Conservation (phyloP, 1,140 invertebrate species). For the Penaeus indicus region DNA sequence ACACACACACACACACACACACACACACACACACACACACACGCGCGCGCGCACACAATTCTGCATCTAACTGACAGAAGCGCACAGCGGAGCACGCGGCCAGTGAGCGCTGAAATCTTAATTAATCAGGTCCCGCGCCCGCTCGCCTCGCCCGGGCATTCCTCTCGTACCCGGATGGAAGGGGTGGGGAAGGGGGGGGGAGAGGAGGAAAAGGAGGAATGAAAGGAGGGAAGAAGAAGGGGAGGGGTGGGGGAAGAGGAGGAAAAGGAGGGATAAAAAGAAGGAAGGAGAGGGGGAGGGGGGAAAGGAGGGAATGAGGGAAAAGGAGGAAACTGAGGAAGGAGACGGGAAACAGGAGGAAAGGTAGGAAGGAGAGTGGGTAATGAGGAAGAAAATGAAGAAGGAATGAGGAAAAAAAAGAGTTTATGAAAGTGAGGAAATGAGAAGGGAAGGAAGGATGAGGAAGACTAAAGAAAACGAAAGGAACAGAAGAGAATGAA, state of each 20-base stretch:
- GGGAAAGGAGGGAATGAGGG: too few species aligned
- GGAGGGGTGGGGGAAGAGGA: neutral
- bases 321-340: neutral
- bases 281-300: neutral
- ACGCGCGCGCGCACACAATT: neutral
- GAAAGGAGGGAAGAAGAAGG: neutral
- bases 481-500: too few species aligned
- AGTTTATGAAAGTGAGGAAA: too few species aligned
- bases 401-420: too few species aligned
- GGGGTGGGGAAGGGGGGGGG: neutral
- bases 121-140: neutral
- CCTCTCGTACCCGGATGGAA: too few species aligned
- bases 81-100: neutral
- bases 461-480: too few species aligned
- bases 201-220: neutral
- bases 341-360: neutral
- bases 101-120: conserved; percentile 1
- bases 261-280: neutral
- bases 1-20: conserved; percentile 6
- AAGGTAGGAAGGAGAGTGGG: too few species aligned
- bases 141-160: neutral
- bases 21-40: neutral
- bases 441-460: too few species aligned
- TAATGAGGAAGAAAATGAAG: neutral
- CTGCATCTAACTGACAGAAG: neutral